phyloP scores from a whole-genome alignment of 2,888 invertebrate genomes.

The Julus scandinavius region DNA sequence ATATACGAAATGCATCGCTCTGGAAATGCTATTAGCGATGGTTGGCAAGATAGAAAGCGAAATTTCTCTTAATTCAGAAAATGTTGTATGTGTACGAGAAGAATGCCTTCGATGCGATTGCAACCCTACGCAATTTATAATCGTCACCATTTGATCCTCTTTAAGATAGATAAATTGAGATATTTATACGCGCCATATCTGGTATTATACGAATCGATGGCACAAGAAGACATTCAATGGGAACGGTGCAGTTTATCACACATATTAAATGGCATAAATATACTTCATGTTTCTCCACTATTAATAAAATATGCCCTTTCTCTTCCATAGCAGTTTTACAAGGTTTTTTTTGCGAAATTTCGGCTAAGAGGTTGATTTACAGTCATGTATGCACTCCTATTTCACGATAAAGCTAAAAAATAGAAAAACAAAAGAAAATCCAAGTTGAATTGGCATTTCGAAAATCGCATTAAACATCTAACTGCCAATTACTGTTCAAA shows the following conservation, averaged over 20 bases:
- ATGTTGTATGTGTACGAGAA: neutral
- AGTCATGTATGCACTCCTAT: neutral
- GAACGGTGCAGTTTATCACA: neutral
- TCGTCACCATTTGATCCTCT: slow-evolving; percentile 48
- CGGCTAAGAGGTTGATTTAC: neutral
- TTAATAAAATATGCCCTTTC: slow-evolving; percentile 18
- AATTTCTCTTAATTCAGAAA: slow-evolving; percentile 39
- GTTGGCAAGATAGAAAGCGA: slow-evolving; percentile 12
- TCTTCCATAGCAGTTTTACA: neutral
- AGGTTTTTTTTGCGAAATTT: neutral
- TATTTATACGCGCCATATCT: slow-evolving; percentile 31
- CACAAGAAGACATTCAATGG: neutral
- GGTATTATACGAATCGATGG: slow-evolving; percentile 33
- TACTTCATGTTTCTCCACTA: slow-evolving; percentile 2
- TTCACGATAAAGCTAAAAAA: neutral
- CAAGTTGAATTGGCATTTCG: neutral
- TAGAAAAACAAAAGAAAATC: neutral
- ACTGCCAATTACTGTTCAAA: no score
- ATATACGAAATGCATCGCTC: neutral
- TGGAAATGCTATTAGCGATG: slow-evolving; percentile 10
- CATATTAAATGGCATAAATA: slow-evolving; percentile 10
- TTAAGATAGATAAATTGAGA: slow-evolving; percentile 48
- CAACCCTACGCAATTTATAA: slow-evolving; percentile 2
- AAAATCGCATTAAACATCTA: no score
- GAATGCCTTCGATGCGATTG: slow-evolving; percentile 32